phyloP scores from a whole-genome alignment of 2,797 vertebrate species.

The Diplodus puntazzo region DNA sequence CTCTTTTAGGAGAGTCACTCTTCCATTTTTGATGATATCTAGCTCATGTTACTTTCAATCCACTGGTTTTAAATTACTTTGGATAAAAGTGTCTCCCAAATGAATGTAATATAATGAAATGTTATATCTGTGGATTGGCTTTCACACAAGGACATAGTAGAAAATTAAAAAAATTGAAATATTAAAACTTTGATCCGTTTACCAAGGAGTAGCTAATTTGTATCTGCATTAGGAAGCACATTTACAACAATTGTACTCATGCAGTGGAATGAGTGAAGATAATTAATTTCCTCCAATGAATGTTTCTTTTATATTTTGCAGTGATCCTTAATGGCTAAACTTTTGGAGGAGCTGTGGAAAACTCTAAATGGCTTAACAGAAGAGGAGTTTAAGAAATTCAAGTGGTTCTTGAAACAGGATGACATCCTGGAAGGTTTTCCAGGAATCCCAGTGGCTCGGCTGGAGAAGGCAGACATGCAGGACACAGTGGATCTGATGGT shows the following conservation, averaged over 20 bases:
- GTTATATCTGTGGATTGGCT: no score
- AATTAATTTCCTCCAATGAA: neutral
- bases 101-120: no score
- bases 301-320: neutral
- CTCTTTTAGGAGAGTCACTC: no score
- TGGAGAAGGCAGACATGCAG: constrained; percentile 44
- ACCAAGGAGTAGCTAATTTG: neutral
- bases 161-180: no score
- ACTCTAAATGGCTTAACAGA: constrained; percentile 7
- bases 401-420: constrained; percentile 51
- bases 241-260: neutral
- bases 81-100: no score
- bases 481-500: constrained; percentile 57
- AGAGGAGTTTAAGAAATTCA: neutral
- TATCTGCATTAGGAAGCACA: neutral
- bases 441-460: neutral
- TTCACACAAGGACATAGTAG: no score
- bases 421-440: rapidly evolving
- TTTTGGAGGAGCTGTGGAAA: constrained; percentile 25
- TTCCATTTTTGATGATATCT: no score
- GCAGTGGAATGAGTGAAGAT: no score
- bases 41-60: no score
- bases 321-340: constrained; percentile 18
- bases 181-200: neutral
- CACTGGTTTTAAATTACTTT: no score